Evolutionary conservation across 2,888 invertebrate species (phyloP), one percentile per base, ranked within the genome.

Genomic region (Scaptomyza polygonia): DNA sequence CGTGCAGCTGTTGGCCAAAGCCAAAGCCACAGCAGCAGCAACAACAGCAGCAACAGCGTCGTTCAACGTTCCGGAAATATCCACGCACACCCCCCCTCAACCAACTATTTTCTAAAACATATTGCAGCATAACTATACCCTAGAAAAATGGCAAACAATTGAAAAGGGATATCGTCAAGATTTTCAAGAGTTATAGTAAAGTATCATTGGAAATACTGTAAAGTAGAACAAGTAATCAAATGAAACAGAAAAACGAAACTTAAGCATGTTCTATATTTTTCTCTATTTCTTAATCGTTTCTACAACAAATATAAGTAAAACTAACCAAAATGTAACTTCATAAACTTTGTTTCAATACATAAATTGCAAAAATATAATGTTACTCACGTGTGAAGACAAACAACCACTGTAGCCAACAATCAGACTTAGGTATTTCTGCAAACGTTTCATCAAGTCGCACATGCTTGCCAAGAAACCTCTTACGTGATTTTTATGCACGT

Each of bases 1-100:
- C 76, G 79, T 78, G 79, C 84, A 86, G 84, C 78, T 84, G 88
- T 78, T 84, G 72, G 72, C 85, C 68, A 81, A 84, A 81, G 87
- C 82, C 71, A 25, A 61, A 67, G 52, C 51, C 58, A 48, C 51
- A 66, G 49, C 54, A 39, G 32, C 67, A 67, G 52, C 51, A 66
- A 48, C 51, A 66, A 44, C 54, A 39, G 32, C 42, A 32, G 5
- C 30, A 25, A 5, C 25, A 25, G 30, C 34, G 42, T 16, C n/a
- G 27, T 30, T 30, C 56, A 21, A 40, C 21, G 40, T 52, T 44
- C 57, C 57, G 59, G 65, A 65, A 69, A 71, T 56, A 63, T 52
- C 21, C 45, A 36, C 51, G 55, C 34, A 51, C n/a, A n/a, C n/a
- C n/a, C n/a, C 12, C 9, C 30, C 25, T 25, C n/a, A n/a, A n/a